Conservation (phyloP, 2,797 vertebrate species). For the Siniperca obscura region DNA sequence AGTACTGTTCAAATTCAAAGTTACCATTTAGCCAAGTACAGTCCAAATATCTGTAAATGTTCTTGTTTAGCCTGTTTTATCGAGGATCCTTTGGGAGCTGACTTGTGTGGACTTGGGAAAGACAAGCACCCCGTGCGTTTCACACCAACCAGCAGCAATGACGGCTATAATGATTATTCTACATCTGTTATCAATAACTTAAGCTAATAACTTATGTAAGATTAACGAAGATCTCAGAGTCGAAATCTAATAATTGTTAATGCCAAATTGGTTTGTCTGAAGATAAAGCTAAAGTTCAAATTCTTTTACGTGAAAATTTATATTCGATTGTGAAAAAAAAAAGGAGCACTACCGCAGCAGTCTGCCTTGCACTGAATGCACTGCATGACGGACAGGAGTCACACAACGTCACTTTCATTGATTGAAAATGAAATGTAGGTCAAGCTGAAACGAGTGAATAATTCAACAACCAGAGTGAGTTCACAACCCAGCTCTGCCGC, state of each 20-base stretch:
- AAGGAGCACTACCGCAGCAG: too few relatives aligned
- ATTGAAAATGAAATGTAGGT: too few relatives aligned
- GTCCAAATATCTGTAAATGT: background rate
- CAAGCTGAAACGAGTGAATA: too few relatives aligned
- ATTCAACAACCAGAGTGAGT: too few relatives aligned
- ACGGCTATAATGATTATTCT: background rate
- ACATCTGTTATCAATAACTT: background rate
- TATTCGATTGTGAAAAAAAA: too few relatives aligned
- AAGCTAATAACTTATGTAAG: background rate
- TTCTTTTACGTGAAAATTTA: background rate
- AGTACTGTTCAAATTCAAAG: background rate
- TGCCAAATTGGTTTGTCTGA: background rate
- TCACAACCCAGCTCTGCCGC: too few relatives aligned
- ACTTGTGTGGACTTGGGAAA: background rate
- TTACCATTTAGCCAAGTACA: background rate
- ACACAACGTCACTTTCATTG: too few relatives aligned
- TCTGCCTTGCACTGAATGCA: too few relatives aligned
- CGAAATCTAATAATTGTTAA: background rate
- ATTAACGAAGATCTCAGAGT: background rate
- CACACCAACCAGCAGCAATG: background rate
- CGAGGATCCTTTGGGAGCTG: background rate
- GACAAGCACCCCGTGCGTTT: background rate
- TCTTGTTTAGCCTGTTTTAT: background rate
- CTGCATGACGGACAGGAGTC: too few relatives aligned
- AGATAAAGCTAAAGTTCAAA: background rate